A percentile compares a stretch with the other conserved stretches of the same genome.
Evolutionary conservation across 2,113 vertebrate genomes (phyloP).

Genomic region (Uria aalge): DNA sequence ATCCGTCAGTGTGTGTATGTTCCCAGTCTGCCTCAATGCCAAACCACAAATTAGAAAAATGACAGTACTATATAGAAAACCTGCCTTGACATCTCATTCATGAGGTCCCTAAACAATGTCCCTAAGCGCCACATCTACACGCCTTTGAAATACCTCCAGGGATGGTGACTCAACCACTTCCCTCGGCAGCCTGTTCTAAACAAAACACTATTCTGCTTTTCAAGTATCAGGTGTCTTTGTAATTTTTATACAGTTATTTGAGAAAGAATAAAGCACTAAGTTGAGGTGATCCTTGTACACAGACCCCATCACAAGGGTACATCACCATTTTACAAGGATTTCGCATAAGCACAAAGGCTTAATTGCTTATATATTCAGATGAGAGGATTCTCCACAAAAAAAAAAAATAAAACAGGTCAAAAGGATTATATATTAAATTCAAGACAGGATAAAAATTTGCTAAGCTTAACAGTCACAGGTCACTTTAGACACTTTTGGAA

Average conservation of each 20-base stretch:
- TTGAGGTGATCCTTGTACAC: background rate
- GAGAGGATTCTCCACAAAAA: background rate
- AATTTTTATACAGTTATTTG: background rate
- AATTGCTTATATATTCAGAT: background rate
- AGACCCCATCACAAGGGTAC: background rate
- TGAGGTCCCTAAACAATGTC: background rate
- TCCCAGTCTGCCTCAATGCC: background rate
- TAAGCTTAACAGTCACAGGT: background rate
- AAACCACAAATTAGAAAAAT: background rate
- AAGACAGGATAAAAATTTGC: background rate
- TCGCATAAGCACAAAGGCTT: background rate
- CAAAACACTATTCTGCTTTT: background rate
- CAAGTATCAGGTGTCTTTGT: background rate
- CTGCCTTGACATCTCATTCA: fast-evolving
- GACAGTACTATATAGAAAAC: background rate
- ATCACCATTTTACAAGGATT: background rate
- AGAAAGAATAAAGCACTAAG: background rate
- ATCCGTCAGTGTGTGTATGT: fast-evolving
- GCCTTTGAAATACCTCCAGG: background rate
- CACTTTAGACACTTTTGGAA: background rate
- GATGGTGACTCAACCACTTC: background rate
- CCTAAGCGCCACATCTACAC: fast-evolving
- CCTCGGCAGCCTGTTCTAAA: background rate
- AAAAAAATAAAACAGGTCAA: background rate
- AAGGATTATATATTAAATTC: background rate